Conservation (phyloP, 2,797 vertebrate species). For the Microchirus variegatus region DNA sequence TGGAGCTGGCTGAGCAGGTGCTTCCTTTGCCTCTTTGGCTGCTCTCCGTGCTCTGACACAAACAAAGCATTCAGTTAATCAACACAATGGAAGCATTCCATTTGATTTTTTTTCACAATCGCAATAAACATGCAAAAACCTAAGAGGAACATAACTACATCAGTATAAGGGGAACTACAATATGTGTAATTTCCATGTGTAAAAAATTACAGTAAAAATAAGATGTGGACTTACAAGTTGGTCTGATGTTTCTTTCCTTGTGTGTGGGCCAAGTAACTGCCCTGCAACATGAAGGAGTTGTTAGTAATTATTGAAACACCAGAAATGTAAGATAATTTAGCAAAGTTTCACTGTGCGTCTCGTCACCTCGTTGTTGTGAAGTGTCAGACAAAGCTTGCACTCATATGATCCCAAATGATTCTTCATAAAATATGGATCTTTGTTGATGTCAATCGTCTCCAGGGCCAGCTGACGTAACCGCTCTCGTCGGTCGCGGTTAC, state of each 20-base stretch:
- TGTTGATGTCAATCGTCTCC: slow-evolving; percentile 98
- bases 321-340: neutral
- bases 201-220: neutral
- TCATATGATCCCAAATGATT: slow-evolving; percentile 98
- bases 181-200: neutral
- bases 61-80: neutral
- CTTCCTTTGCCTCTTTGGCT: slow-evolving; percentile 97
- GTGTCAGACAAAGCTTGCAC: slow-evolving; percentile 96
- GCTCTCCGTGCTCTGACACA: slow-evolving; percentile 89
- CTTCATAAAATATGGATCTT: slow-evolving; percentile 99
- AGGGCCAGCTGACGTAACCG: slow-evolving; percentile 92
- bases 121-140: neutral
- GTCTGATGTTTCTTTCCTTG: slow-evolving; percentile 99
- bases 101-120: no score
- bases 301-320: neutral
- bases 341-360: neutral
- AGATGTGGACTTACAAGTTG: slow-evolving; percentile 89
- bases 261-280: slow-evolving; percentile 96
- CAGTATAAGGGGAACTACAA: no score
- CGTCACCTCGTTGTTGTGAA: slow-evolving; percentile 97
- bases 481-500: slow-evolving; percentile 93
- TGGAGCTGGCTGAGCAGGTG: slow-evolving; percentile 94
- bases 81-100: neutral
- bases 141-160: neutral
- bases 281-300: slow-evolving; percentile 74